A percentile compares a stretch with the other conserved stretches of the same genome.
These are phyloP conservation scores for Pocillopora verrucosa DNA, from an alignment of 64 coral and sea anemone species.

Conservation along the genomic window DNA sequence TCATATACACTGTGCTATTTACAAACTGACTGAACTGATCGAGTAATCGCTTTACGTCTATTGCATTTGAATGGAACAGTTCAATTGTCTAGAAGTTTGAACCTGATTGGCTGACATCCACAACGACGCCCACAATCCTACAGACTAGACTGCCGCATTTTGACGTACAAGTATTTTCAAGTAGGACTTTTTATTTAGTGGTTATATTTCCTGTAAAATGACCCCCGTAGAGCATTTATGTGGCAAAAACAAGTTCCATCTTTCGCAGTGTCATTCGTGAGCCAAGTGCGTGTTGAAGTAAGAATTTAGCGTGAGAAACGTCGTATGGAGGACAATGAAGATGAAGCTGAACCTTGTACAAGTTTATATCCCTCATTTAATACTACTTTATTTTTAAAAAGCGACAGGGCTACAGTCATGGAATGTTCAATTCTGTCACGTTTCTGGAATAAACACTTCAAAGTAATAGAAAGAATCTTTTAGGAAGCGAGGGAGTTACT, in stretches of 20 bases:
- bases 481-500: too few relatives aligned
- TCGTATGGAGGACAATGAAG: too few relatives aligned
- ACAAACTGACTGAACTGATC: not conserved
- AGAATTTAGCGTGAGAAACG: too few relatives aligned
- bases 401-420: too few relatives aligned
- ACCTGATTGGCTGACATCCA: not conserved
- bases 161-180: not conserved
- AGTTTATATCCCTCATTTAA: too few relatives aligned
- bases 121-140: not conserved
- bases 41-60: not conserved
- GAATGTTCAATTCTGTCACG: too few relatives aligned
- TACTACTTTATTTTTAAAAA: too few relatives aligned
- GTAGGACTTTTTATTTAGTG: not conserved
- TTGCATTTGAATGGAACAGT: not conserved
- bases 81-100: conserved; percentile 7
- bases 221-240: not conserved
- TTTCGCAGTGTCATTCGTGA: not conserved
- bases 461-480: too few relatives aligned
- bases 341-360: too few relatives aligned
- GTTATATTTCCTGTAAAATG: not conserved
- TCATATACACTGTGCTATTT: not conserved
- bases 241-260: not conserved
- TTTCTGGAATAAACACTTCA: too few relatives aligned
- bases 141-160: not conserved
- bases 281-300: too few relatives aligned